These are phyloP conservation scores for Exephanes ischioxanthus DNA, from an alignment of 2,888 invertebrate genomes.

Conservation along the genomic window DNA sequence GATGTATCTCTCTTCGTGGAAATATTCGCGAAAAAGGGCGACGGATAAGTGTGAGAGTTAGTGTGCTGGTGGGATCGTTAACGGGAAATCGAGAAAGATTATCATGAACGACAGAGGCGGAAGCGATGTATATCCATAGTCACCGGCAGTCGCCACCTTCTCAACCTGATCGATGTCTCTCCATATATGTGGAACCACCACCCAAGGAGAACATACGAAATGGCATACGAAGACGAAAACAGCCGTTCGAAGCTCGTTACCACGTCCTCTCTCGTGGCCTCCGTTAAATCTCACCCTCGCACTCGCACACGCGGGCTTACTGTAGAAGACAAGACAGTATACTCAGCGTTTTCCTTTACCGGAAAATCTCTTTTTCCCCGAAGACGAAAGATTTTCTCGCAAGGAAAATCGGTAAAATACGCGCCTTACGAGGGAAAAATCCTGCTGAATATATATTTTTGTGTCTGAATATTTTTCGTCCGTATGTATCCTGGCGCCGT, in stretches of 20 bases:
- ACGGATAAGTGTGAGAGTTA: conserved; percentile 3
- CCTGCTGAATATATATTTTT: conserved; percentile 41
- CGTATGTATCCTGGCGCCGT: not conserved
- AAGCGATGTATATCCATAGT: conserved; percentile 21
- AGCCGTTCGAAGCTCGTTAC: conserved; percentile 65
- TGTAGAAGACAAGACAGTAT: not conserved
- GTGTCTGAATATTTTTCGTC: conserved; percentile 33
- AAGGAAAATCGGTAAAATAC: conserved; percentile 24
- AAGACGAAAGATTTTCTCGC: conserved; percentile 7
- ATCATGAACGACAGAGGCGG: conserved; percentile 20
- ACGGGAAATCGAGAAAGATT: conserved; percentile 37
- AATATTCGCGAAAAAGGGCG: conserved; percentile 2
- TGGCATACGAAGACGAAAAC: conserved; percentile 62
- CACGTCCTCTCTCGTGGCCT: conserved; percentile 16
- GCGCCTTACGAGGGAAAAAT: conserved; percentile 1
- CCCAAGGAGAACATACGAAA: conserved; percentile 64
- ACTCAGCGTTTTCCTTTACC: conserved; percentile 3
- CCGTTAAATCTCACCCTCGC: conserved; percentile 6
- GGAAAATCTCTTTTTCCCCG: not conserved
- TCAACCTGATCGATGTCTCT: conserved; percentile 47
- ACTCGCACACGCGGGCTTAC: not conserved
- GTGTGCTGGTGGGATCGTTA: conserved; percentile 14
- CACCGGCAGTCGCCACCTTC: conserved; percentile 15
- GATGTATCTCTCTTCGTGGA: conserved; percentile 14
- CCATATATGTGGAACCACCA: conserved; percentile 36